These are phyloP conservation scores for Lophius piscatorius DNA, from an alignment of 2,113 vertebrate genomes.

Conservation along the genomic window DNA sequence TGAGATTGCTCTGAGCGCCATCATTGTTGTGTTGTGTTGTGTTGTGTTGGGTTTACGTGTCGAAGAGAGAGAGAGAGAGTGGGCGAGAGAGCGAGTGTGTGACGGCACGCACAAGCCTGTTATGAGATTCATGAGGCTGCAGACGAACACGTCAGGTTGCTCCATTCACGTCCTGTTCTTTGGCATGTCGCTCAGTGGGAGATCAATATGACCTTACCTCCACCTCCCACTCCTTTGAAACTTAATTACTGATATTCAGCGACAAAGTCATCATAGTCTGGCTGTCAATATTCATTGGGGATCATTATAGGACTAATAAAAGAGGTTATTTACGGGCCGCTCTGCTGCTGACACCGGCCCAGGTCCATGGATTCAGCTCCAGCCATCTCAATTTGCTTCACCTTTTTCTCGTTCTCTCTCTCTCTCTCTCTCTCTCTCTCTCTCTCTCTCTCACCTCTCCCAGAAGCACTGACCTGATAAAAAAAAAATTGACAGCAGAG, in stretches of 20 bases:
- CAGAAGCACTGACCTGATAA: slow-evolving; percentile 81
- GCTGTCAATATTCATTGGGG: slow-evolving; percentile 84
- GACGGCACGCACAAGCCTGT: slow-evolving; percentile 13
- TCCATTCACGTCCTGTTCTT: slow-evolving; percentile 76
- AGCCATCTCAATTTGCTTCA: slow-evolving; percentile 78
- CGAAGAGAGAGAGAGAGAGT: neutral
- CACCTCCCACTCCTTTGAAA: slow-evolving; percentile 80
- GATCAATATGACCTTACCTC: slow-evolving; percentile 86
- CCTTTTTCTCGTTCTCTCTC: slow-evolving; percentile 18
- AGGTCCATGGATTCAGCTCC: slow-evolving; percentile 66
- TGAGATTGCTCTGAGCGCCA: slow-evolving; percentile 50
- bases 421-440: slow-evolving; percentile 22
- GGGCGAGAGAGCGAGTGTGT: neutral
- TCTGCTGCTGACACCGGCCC: slow-evolving; percentile 73
- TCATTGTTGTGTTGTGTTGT: slow-evolving; percentile 29
- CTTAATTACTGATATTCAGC: slow-evolving; percentile 85
- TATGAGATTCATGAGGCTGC: slow-evolving; percentile 61
- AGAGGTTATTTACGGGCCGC: slow-evolving; percentile 79
- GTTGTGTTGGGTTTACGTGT: neutral
- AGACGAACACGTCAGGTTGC: slow-evolving; percentile 57
- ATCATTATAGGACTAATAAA: slow-evolving; percentile 84
- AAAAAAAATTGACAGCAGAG: slow-evolving; percentile 77
- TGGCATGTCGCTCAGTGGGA: slow-evolving; percentile 75
- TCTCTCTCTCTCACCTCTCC: slow-evolving; percentile 57
- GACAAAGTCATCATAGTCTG: slow-evolving; percentile 84